Conservation (phyloP, 2,797 vertebrate species). For the Mus minutoides region DNA sequence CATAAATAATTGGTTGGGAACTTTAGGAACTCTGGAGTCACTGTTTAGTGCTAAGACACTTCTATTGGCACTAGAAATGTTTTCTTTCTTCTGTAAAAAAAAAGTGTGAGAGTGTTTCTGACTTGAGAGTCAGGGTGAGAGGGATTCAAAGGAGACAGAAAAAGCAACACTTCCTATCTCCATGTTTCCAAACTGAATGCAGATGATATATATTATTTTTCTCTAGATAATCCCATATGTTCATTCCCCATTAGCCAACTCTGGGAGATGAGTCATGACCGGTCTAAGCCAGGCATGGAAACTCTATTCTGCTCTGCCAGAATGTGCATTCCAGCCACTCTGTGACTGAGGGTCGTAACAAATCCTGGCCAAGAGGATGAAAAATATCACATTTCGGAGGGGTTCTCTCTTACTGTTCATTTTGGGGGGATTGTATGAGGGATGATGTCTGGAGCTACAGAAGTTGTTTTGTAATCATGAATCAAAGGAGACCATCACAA, state of each 20-base stretch:
- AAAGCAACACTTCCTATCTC: conserved; percentile 4
- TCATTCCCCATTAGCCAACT: background rate
- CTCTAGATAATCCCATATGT: background rate
- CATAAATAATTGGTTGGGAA: background rate
- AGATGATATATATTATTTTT: background rate
- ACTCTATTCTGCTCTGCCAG: background rate
- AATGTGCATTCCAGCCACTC: background rate
- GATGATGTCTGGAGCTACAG: background rate
- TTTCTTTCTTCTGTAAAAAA: background rate
- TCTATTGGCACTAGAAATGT: background rate
- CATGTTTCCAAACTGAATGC: conserved; percentile 1
- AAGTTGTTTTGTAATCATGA: conserved; percentile 27
- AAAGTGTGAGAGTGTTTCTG: conserved; percentile 1
- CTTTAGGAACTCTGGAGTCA: background rate
- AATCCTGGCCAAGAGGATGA: background rate
- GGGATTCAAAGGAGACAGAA: background rate
- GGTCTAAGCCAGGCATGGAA: conserved; percentile 22
- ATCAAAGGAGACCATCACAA: background rate
- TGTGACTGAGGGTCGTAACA: background rate
- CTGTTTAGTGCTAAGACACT: background rate
- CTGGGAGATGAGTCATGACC: background rate
- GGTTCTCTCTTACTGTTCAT: background rate
- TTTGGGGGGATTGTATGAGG: background rate
- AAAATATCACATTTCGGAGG: conserved; percentile 1
- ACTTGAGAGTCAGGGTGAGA: background rate